Base-by-base conservation (phyloP, 2,797 vertebrate genomes). In the Pseudochirops cupreus region DNA sequence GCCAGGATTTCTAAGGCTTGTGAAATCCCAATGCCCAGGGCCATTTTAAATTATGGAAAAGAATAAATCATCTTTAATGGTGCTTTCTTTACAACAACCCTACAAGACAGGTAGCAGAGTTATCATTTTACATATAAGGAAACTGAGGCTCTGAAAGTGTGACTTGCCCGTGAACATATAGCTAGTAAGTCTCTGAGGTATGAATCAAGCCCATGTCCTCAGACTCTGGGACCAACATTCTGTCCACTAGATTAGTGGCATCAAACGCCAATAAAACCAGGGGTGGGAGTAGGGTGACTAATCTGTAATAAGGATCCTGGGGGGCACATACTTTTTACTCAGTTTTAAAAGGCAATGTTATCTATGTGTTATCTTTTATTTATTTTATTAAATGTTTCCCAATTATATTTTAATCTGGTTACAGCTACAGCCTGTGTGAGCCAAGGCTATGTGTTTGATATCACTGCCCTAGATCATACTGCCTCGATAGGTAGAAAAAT, bases 11-110 rank as follows among this genome's bases (percentile, higher is more conserved):
- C 55, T 87, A 50, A 21, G 53, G 31, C 74, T 53, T 62, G 12
- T 67, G 89, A 93, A 96, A 62, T 91, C 46, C 54, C 39, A 74
- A 53, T 56, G 53, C n/a, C 33, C 91, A 92, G 28, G 3, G 56
- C 52, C 55, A 21, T 74, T 74, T 92, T 46, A 94, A 94, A 46
- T 82, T 93, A 89, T 74, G 4, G 67, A 92, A 91, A 56, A 87
- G 74, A 87, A 46, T 26, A 50, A 87, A 50, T 87, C 74, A 50
- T 46, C 50, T 39, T 74, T 29, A 10, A 87, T 3, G 1, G 50
- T 4, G 39, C 9, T 87, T 87, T 87, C 39, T 24, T 87, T 87
- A 87, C 21, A 46, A 87, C 39, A 28, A 26, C 39, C 74, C 21
- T 87, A 33, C 3, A 0, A 87, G 39, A 50, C 50, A 26, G 24